Conservation (phyloP, 2,888 invertebrate genomes). For the Conus canariensis region DNA sequence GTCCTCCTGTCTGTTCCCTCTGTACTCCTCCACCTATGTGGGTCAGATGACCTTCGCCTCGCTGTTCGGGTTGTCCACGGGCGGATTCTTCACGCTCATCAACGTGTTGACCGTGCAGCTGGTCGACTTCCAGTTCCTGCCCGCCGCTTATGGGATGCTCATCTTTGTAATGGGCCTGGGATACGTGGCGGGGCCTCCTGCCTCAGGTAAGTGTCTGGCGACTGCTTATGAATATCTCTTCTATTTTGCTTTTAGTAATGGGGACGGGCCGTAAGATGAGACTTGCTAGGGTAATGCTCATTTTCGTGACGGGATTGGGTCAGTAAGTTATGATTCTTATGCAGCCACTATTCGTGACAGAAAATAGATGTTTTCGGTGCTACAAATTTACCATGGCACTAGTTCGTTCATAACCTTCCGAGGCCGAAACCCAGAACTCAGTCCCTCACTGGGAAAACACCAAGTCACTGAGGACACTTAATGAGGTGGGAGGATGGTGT, state of each 20-base stretch:
- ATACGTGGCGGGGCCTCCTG: constrained; percentile 20
- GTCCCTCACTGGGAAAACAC: no score
- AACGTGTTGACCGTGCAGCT: constrained; percentile 32
- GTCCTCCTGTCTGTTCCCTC: constrained; percentile 18
- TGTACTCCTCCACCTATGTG: constrained; percentile 17
- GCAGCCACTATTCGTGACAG: no score
- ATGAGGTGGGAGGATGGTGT: no score
- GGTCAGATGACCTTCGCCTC: constrained; percentile 27
- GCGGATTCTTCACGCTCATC: constrained; percentile 29
- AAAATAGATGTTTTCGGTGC: no score
- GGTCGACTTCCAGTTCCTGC: not conserved
- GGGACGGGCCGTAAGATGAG: not conserved
- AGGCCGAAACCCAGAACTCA: no score
- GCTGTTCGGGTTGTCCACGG: constrained; percentile 29
- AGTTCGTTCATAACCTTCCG: no score
- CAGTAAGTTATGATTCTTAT: no score
- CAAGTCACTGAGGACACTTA: no score
- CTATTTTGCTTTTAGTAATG: not conserved
- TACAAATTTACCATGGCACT: no score
- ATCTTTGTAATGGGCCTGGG: constrained; percentile 26
- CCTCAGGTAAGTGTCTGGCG: not conserved
- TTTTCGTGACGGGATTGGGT: not conserved
- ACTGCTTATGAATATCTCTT: not conserved
- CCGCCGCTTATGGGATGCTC: constrained; percentile 8
- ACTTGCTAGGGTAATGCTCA: not conserved